These are phyloP conservation scores for Corythucha ciliata DNA, from an alignment of 2,888 invertebrate species.

Conservation along the genomic window DNA sequence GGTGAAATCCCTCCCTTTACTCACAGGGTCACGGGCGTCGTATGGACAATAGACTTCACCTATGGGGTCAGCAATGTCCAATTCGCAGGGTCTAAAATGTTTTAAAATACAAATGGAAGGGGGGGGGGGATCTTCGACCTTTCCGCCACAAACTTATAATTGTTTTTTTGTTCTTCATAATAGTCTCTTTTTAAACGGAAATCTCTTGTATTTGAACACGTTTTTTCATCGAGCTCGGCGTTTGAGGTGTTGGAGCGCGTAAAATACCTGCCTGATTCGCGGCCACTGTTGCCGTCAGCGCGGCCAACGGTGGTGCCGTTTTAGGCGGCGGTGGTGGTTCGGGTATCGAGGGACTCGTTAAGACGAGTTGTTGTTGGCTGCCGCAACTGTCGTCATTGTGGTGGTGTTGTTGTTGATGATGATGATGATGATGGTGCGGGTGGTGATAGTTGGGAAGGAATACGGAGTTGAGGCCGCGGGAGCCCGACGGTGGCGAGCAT, in stretches of 20 bases:
- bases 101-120: too few relatives aligned
- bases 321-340: constrained; percentile 55
- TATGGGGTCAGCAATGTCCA: too few relatives aligned
- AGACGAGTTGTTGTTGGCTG: constrained; percentile 38
- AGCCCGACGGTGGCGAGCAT: constrained; percentile 44
- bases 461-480: constrained; percentile 34
- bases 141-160: too few relatives aligned
- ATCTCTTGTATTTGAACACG: constrained; percentile 88
- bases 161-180: too few relatives aligned
- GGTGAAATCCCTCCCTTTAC: too few relatives aligned
- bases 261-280: constrained; percentile 47
- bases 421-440: too few relatives aligned
- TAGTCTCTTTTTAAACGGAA: constrained; percentile 65
- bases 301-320: constrained; percentile 44
- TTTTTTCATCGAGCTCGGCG: constrained; percentile 73
- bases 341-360: constrained; percentile 45
- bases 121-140: too few relatives aligned
- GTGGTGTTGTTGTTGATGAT: too few relatives aligned
- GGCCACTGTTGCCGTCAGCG: constrained; percentile 35
- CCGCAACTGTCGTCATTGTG: too few relatives aligned
- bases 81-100: too few relatives aligned
- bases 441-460: constrained; percentile 36
- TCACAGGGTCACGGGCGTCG: too few relatives aligned
- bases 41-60: too few relatives aligned
- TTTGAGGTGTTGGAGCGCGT: constrained; percentile 52